Percentiles rank a stretch among this genome's conserved stretches.
Conservation (phyloP, 2,797 vertebrate genomes). For the Schizopygopsis malacanthus region DNA sequence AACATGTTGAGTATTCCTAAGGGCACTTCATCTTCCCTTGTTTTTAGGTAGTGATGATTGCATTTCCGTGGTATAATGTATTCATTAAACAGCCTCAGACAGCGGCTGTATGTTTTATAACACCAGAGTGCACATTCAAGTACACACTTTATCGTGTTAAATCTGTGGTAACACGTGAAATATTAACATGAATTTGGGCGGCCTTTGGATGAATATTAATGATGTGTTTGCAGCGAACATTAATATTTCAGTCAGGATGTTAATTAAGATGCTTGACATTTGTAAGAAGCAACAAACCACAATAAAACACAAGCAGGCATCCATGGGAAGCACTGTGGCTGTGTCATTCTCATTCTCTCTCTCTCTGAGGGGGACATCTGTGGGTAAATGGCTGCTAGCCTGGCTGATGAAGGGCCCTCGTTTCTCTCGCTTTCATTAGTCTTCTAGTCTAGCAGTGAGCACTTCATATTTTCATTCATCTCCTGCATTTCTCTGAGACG, state of each 20-base stretch:
- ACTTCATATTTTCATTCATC: constrained; percentile 45
- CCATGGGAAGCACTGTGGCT: background rate
- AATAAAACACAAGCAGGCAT: constrained; percentile 36
- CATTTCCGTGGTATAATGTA: background rate
- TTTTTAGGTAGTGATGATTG: constrained; percentile 9
- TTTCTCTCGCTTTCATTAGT: constrained; percentile 48
- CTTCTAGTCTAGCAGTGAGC: constrained; percentile 45
- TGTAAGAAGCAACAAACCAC: constrained; percentile 41
- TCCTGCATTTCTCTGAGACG: background rate
- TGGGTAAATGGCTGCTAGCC: constrained; percentile 56
- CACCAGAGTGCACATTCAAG: constrained; percentile 3
- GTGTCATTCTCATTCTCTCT: constrained; percentile 28
- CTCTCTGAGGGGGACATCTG: constrained; percentile 54
- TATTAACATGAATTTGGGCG: constrained; percentile 73
- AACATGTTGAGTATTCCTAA: constrained; percentile 27
- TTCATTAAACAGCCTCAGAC: constrained; percentile 13
- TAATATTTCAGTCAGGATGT: constrained; percentile 71
- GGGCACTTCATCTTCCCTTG: background rate
- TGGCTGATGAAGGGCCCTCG: constrained; percentile 48
- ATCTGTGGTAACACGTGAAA: constrained; percentile 68
- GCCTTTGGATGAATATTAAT: constrained; percentile 75
- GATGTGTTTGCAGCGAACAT: constrained; percentile 67
- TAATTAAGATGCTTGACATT: constrained; percentile 61
- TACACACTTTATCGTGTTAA: constrained; percentile 57
- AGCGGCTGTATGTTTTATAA: constrained; percentile 5